Conservation (phyloP, 2,113 vertebrate genomes). For the Pipa parva region DNA sequence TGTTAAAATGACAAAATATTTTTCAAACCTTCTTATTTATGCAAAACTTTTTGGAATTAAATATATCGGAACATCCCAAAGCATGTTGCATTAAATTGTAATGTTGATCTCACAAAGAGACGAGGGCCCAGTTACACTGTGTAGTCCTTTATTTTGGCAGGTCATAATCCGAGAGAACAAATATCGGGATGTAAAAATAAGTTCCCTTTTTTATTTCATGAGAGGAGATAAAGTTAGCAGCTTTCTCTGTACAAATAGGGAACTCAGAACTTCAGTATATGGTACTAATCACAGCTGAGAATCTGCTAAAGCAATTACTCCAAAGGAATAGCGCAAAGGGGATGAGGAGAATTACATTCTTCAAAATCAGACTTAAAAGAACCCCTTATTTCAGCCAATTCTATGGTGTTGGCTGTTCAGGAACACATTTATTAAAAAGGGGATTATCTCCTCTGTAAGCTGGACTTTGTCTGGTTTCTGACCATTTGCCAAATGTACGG, state of each 20-base stretch:
- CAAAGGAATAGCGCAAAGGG: constrained; percentile 39
- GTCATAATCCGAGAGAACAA: too few relatives aligned
- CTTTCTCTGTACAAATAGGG: neutral
- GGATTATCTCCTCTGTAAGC: constrained; percentile 64
- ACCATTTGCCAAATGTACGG: constrained; percentile 29
- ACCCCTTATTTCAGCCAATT: constrained; percentile 43
- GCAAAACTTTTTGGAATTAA: too few relatives aligned
- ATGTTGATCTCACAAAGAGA: too few relatives aligned
- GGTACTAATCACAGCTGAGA: constrained; percentile 48
- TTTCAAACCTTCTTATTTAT: too few relatives aligned
- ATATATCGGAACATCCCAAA: too few relatives aligned
- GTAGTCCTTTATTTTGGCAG: too few relatives aligned
- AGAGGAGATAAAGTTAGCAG: constrained; percentile 38
- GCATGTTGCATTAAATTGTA: too few relatives aligned
- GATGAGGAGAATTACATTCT: constrained; percentile 53
- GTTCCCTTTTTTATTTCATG: neutral
- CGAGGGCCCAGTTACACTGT: too few relatives aligned
- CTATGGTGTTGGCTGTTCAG: constrained; percentile 51
- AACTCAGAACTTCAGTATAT: constrained; percentile 47
- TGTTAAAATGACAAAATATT: too few relatives aligned
- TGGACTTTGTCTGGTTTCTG: constrained; percentile 43
- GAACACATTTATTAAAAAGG: constrained; percentile 59
- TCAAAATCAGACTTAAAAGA: constrained; percentile 58
- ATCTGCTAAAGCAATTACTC: constrained; percentile 50
- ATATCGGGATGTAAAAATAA: neutral